Conservation (phyloP, 2,888 invertebrate genomes). For the Polydrusus cervinus region DNA sequence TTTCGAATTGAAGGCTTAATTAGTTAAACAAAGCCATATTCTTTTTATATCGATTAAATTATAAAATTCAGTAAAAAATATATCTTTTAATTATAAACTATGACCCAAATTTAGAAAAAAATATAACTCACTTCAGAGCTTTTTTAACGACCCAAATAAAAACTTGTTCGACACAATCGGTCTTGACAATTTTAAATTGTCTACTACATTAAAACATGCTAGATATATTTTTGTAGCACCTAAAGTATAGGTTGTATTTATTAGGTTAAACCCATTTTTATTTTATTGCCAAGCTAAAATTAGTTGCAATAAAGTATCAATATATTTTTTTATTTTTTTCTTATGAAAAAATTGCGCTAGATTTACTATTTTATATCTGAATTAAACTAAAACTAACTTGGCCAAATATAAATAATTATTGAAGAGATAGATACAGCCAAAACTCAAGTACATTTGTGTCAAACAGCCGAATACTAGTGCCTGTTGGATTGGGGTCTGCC, state of each 20-base stretch:
- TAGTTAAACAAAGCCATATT: too few relatives aligned
- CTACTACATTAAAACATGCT: not conserved
- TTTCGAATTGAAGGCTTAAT: too few relatives aligned
- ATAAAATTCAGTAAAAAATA: too few relatives aligned
- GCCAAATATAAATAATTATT: conserved; percentile 29
- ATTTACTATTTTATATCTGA: conserved; percentile 2
- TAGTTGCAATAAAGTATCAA: conserved; percentile 1
- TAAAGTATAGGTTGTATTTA: too few relatives aligned
- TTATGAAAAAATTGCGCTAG: not conserved
- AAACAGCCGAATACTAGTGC: conserved; percentile 41
- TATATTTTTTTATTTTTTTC: not conserved
- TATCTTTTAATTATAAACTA: too few relatives aligned
- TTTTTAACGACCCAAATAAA: too few relatives aligned
- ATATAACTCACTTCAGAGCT: too few relatives aligned
- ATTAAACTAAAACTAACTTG: conserved; percentile 35
- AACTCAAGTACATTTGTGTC: conserved; percentile 43
- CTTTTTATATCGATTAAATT: too few relatives aligned
- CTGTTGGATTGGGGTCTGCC: conserved; percentile 48
- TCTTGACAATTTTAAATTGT: not conserved
- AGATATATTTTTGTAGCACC: too few relatives aligned
- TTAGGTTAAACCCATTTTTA: not conserved
- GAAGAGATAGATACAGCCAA: conserved; percentile 44
- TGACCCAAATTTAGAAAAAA: too few relatives aligned
- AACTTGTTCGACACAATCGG: too few relatives aligned
- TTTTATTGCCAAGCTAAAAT: not conserved